Percentiles rank a stretch among this genome's conserved stretches.
Evolutionary conservation across 1,140 invertebrate species (phyloP).

Genomic region (Bombus sibiricus): DNA sequence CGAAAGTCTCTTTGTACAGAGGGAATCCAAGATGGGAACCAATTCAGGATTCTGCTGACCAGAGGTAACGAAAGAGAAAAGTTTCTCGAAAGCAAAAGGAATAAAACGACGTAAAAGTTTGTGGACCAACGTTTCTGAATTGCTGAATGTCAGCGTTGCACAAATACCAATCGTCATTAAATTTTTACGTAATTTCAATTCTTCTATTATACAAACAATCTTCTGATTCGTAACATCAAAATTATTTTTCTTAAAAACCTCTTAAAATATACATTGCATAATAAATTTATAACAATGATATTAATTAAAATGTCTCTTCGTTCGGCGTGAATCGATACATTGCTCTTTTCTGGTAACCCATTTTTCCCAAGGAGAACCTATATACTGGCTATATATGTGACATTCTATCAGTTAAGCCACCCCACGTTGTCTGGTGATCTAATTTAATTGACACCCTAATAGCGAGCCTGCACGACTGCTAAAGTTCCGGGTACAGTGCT

Average conservation of each 20-base stretch:
- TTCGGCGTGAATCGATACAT: background rate
- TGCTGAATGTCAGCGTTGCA: slow-evolving; percentile 9
- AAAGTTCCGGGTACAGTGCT: slow-evolving; percentile 64
- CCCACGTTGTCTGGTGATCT: slow-evolving; percentile 67
- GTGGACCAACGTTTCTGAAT: slow-evolving; percentile 29
- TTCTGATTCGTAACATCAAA: fast-evolving
- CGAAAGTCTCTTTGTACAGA: slow-evolving; percentile 45
- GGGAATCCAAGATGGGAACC: slow-evolving; percentile 44
- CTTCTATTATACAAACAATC: too few relatives aligned
- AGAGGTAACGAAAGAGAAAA: slow-evolving; percentile 42
- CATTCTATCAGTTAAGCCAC: slow-evolving; percentile 68
- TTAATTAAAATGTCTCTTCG: background rate
- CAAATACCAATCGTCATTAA: background rate
- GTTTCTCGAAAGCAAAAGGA: slow-evolving; percentile 30
- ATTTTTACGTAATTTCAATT: background rate
- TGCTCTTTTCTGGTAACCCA: slow-evolving; percentile 16
- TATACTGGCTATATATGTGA: slow-evolving; percentile 44
- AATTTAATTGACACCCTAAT: slow-evolving; percentile 82
- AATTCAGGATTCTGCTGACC: slow-evolving; percentile 54
- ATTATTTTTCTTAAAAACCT: too few relatives aligned
- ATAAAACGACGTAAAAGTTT: slow-evolving; percentile 31
- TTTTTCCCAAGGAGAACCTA: slow-evolving; percentile 22
- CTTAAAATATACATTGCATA: too few relatives aligned
- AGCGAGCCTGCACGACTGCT: slow-evolving; percentile 73
- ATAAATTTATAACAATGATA: fast-evolving